Evolutionary conservation across 2,113 vertebrate genomes (phyloP).

Genomic region (Austrofundulus limnaeus): DNA sequence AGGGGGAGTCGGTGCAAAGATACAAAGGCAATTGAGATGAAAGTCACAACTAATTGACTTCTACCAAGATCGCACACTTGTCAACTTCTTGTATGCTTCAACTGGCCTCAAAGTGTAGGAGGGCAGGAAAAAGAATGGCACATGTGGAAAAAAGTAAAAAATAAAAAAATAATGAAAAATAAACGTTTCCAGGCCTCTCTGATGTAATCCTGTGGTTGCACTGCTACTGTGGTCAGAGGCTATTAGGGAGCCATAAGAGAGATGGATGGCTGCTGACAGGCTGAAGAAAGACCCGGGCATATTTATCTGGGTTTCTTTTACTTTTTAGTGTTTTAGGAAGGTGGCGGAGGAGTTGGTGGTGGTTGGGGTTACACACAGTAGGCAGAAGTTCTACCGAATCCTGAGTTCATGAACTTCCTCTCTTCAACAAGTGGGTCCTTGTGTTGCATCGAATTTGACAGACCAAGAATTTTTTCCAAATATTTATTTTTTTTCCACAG

Average conservation of each 20-base stretch:
- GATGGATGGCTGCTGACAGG: constrained; percentile 62
- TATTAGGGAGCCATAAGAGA: constrained; percentile 72
- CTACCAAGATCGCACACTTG: no score
- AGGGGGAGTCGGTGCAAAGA: no score
- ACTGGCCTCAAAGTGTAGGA: constrained; percentile 8
- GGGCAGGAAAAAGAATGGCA: background rate
- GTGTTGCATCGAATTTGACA: constrained; percentile 58
- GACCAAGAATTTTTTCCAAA: constrained; percentile 22
- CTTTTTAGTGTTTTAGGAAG: constrained; percentile 49
- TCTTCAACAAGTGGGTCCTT: constrained; percentile 59
- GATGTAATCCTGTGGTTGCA: constrained; percentile 54
- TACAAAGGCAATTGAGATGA: background rate
- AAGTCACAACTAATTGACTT: constrained; percentile 45
- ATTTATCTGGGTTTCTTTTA: constrained; percentile 50
- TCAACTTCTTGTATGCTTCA: background rate
- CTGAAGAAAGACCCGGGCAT: constrained; percentile 48
- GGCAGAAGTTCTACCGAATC: constrained; percentile 42
- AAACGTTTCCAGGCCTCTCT: constrained; percentile 58
- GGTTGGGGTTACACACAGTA: constrained; percentile 16
- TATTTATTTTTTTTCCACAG: constrained; percentile 20
- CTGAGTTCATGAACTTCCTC: constrained; percentile 57
- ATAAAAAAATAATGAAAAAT: constrained; percentile 23
- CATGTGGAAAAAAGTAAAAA: constrained; percentile 4
- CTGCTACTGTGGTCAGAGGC: constrained; percentile 56
- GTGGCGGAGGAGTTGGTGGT: constrained; percentile 18